phyloP scores from a whole-genome alignment of 2,797 vertebrate species.

The Geotria australis region DNA sequence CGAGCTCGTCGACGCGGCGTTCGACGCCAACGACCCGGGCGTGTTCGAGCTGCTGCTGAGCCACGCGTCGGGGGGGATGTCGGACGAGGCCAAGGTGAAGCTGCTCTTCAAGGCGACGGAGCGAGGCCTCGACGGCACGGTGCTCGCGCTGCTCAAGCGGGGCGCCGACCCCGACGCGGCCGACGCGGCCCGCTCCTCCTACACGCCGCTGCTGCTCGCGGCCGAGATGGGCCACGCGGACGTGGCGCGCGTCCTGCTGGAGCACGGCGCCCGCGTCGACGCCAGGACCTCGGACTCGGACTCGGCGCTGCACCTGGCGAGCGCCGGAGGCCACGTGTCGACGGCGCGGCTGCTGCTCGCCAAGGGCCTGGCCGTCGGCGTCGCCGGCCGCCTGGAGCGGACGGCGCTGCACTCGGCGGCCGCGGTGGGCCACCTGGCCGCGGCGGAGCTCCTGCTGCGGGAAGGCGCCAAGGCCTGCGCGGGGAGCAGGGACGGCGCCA shows the following conservation, averaged over 20 bases:
- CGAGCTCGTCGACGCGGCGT: slow-evolving; percentile 9
- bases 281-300: slow-evolving; percentile 11
- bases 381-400: slow-evolving; percentile 10
- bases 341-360: slow-evolving; percentile 11
- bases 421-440: slow-evolving; percentile 7
- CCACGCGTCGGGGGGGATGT: slow-evolving; percentile 10
- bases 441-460: slow-evolving; percentile 9
- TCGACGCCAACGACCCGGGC: slow-evolving; percentile 11
- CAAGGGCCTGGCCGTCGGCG: slow-evolving; percentile 15
- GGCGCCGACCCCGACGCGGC: slow-evolving; percentile 13
- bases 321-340: slow-evolving; percentile 9
- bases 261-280: slow-evolving; percentile 14
- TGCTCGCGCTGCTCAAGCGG: slow-evolving; percentile 15
- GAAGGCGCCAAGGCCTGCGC: slow-evolving; percentile 20
- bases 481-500: slow-evolving; percentile 10
- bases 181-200: slow-evolving; percentile 9
- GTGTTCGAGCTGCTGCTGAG: slow-evolving; percentile 10
- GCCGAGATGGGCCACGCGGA: slow-evolving; percentile 17
- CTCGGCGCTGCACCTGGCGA: slow-evolving; percentile 18
- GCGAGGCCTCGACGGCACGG: slow-evolving; percentile 11
- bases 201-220: slow-evolving; percentile 24
- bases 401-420: slow-evolving; percentile 21
- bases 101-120: slow-evolving; percentile 25
- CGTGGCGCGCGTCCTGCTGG: slow-evolving; percentile 13
- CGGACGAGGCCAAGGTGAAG: slow-evolving; percentile 7